These are phyloP conservation scores for Diadumene lineata DNA, from an alignment of 92 coral and sea anemone species.

Conservation along the genomic window DNA sequence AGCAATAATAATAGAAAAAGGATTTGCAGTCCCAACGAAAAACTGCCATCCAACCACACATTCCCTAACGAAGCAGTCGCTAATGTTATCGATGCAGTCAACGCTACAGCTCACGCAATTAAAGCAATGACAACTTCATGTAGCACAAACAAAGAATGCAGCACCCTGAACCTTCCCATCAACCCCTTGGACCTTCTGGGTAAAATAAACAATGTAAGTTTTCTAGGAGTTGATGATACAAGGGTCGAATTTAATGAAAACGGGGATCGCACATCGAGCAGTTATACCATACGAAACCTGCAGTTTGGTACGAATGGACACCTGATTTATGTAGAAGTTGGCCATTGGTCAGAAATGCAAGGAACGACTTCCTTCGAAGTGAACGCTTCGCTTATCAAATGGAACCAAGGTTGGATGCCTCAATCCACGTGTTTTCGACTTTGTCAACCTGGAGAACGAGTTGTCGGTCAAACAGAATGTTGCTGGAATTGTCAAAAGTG, in stretches of 20 bases:
- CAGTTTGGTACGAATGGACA: conserved; percentile 35
- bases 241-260: conserved; percentile 61
- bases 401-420: conserved; percentile 73
- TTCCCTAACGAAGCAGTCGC: conserved; percentile 61
- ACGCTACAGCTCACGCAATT: conserved; percentile 73
- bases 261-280: conserved; percentile 79
- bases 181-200: conserved; percentile 59
- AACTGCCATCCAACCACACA: conserved; percentile 23
- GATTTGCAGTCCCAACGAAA: conserved; percentile 56
- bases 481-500: conserved; percentile 98
- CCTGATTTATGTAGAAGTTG: conserved; percentile 55
- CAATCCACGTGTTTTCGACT: conserved; percentile 79
- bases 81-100: conserved; percentile 83
- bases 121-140: conserved; percentile 51
- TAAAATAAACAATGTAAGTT: conserved; percentile 48
- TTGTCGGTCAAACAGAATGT: conserved; percentile 92
- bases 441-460: conserved; percentile 81
- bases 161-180: conserved; percentile 35
- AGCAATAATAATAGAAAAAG: conserved; percentile 7
- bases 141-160: conserved; percentile 56
- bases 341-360: conserved; percentile 59
- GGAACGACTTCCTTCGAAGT: conserved; percentile 35
- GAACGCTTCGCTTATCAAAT: conserved; percentile 50
- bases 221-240: conserved; percentile 56
- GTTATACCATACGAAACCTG: conserved; percentile 73